Evolutionary conservation across 1,140 invertebrate species (phyloP), one percentile per base, ranked within the genome.

Genomic region (Trichoplusia ni): DNA sequence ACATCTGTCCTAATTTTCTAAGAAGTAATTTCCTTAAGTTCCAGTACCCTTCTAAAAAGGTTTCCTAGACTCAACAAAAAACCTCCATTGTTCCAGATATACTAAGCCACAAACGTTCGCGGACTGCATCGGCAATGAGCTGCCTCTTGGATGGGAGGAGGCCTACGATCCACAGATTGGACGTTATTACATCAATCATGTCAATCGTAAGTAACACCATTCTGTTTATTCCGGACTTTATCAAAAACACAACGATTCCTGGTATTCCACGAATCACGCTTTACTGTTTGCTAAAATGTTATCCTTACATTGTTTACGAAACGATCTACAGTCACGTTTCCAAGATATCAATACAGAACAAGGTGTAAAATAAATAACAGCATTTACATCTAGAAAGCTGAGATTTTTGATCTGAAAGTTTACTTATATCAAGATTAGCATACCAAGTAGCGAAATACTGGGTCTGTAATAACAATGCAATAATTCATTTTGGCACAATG

Each of bases 61-160:
- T 53, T 66, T 59, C 56, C 27, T 60, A 37, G 56, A 66, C 40
- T 31, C 25, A 54, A 66, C 46, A 56, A 61, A 42, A 67, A 47
- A 47, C 19, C 11, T 49, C 51, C 23, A 61, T 92, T 84, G 74
- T 94, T 95, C 35, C 93, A 99, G 97, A 91, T 97, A 95, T 84
- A 98, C 97, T 64, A 99, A 99, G 91, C 98, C 98, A 54, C 96
- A 97, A 89, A 96, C 96, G 37, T 99, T 99, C 92, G 98, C 98
- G 67, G 98, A 99, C 89, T 99, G 98, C 91, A 96, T 98, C 82
- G 98, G 97, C 77, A 97, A 99, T 93, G 98, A 99, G 91, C 91
- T 99, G 79, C 98, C 98, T 31, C 93, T 98, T 75, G 98, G 98
- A 64, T 99, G 98, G 98, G 98, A 99, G 91, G 96, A 98, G 92